A percentile compares a stretch with the other conserved stretches of the same genome.
Conservation (phyloP, 2,113 vertebrate species). For the Macaca mulatta region DNA sequence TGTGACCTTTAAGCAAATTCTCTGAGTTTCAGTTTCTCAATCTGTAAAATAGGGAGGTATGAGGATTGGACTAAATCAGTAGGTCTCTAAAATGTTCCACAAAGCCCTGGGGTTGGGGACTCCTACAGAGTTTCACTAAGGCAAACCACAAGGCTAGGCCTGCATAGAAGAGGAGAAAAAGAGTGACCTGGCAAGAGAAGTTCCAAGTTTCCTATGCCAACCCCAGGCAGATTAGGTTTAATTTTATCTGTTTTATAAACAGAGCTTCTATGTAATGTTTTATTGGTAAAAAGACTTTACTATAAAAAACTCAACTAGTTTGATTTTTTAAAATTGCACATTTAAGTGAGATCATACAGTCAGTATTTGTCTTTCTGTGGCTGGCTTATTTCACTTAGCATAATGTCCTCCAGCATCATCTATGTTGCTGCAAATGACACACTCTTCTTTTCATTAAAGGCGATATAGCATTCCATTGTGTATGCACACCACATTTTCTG, state of each 20-base stretch:
- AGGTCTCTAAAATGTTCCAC: not conserved
- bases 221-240: not conserved
- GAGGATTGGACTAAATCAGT: not conserved
- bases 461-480: not conserved
- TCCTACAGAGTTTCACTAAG: not conserved
- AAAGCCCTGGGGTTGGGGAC: not conserved
- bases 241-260: not conserved
- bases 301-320: not conserved
- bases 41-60: not conserved
- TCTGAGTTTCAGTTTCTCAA: slow-evolving; percentile 9
- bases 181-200: not conserved
- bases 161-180: not conserved
- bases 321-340: not conserved
- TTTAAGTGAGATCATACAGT: not conserved
- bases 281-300: not conserved
- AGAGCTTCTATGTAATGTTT: not conserved
- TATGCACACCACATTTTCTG: not conserved
- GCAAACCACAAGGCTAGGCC: not conserved
- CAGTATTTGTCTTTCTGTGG: not conserved
- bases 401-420: not conserved
- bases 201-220: not conserved
- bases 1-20: not conserved
- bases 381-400: not conserved
- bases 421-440: not conserved
- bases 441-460: not conserved